phyloP scores from a whole-genome alignment of 2,888 invertebrate genomes.

The Drosophila kuntzei region DNA sequence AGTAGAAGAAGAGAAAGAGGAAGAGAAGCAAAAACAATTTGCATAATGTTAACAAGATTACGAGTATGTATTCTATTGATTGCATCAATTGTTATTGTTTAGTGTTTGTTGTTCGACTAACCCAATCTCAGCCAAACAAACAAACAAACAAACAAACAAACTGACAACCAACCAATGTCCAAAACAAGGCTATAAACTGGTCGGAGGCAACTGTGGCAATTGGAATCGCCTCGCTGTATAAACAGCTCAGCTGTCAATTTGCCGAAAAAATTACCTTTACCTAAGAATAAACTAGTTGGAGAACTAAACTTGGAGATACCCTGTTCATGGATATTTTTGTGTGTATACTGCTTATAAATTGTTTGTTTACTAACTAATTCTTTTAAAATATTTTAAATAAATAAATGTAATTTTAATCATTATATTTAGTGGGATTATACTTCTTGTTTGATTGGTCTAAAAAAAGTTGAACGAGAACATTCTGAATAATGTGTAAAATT shows the following conservation, averaged over 20 bases:
- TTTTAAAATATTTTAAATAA: too few species aligned
- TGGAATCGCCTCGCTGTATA: background rate
- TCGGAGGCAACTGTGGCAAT: background rate
- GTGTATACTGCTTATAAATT: too few species aligned
- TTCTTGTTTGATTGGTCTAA: too few species aligned
- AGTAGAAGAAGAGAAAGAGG: background rate
- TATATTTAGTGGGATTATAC: too few species aligned
- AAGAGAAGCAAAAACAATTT: conserved; percentile 9
- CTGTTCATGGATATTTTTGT: background rate
- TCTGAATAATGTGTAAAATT: too few species aligned
- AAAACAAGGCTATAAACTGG: conserved; percentile 10
- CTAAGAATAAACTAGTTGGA: background rate
- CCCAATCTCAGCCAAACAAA: background rate
- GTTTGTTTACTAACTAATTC: too few species aligned
- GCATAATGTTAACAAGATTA: conserved; percentile 48
- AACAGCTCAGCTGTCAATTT: background rate
- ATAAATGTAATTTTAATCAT: too few species aligned
- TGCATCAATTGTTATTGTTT: conserved; percentile 29
- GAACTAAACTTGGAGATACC: background rate
- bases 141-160: conserved; percentile 6
- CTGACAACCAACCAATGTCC: background rate
- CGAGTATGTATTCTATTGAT: conserved; percentile 32
- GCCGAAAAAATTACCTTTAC: background rate
- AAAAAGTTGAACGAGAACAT: too few species aligned
- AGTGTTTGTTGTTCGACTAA: conserved; percentile 12